Conservation (phyloP, 2,113 vertebrate genomes). For the Nycticryphes semicollaris region DNA sequence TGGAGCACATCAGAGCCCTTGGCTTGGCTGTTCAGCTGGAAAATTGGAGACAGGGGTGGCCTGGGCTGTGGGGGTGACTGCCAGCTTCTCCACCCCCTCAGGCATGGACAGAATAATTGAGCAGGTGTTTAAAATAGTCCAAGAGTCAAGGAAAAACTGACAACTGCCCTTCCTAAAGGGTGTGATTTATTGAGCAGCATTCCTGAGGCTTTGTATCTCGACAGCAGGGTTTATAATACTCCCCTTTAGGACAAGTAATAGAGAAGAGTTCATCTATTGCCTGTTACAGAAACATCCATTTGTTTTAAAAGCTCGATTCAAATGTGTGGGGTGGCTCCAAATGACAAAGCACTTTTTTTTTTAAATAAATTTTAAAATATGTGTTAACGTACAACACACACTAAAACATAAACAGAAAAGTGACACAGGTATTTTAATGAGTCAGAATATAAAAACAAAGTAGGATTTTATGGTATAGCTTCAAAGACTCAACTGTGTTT, state of each 20-base stretch:
- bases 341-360: not conserved
- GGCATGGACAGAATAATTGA: not conserved
- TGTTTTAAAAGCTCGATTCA: not conserved
- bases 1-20: accelerated
- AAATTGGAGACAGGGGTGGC: not conserved
- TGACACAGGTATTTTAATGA: not conserved
- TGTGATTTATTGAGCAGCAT: constrained; percentile 4
- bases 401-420: not conserved
- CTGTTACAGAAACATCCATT: not conserved
- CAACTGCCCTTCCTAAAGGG: not conserved
- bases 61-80: not conserved
- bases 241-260: not conserved
- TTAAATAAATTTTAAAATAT: not conserved
- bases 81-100: not conserved
- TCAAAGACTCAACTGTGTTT: not conserved
- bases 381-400: not conserved
- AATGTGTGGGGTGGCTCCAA: not conserved
- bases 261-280: not conserved
- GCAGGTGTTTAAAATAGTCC: not conserved
- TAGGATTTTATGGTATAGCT: not conserved
- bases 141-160: constrained; percentile 3
- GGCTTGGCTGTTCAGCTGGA: not conserved
- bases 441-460: not conserved
- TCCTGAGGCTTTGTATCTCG: not conserved
- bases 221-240: constrained; percentile 2